These are phyloP conservation scores for Apus apus DNA, from an alignment of 2,113 vertebrate genomes.

Conservation along the genomic window DNA sequence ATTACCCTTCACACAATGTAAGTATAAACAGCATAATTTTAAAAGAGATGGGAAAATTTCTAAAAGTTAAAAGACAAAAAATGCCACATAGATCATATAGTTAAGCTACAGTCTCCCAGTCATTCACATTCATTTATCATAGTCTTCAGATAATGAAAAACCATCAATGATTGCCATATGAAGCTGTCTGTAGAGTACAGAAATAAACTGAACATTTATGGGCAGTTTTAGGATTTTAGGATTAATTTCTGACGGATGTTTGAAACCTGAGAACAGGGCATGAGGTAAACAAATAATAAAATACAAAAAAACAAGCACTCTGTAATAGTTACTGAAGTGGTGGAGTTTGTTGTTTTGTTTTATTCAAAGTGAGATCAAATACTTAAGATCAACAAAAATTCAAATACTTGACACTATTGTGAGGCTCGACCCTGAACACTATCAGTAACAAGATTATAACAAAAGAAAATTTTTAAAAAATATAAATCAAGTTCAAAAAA, in stretches of 20 bases:
- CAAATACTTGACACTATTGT: not conserved
- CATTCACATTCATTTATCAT: not conserved
- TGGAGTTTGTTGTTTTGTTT: not conserved
- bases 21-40: not conserved
- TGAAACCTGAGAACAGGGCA: not conserved
- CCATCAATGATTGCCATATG: not conserved
- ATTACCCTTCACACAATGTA: not conserved
- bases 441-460: not conserved
- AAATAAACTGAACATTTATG: not conserved
- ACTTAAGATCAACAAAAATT: not conserved
- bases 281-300: not conserved
- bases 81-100: not conserved
- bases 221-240: not conserved
- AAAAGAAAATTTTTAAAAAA: not conserved
- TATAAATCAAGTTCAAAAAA: not conserved
- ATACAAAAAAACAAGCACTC: not conserved
- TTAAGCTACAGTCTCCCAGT: not conserved
- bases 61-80: not conserved
- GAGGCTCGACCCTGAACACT: not conserved
- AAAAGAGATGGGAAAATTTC: not conserved
- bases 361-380: not conserved
- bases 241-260: not conserved
- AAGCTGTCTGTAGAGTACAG: not conserved
- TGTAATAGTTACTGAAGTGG: not conserved
- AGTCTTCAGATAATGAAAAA: not conserved